phyloP scores from a whole-genome alignment of 1,140 invertebrate genomes.

The Chelonus insularis region DNA sequence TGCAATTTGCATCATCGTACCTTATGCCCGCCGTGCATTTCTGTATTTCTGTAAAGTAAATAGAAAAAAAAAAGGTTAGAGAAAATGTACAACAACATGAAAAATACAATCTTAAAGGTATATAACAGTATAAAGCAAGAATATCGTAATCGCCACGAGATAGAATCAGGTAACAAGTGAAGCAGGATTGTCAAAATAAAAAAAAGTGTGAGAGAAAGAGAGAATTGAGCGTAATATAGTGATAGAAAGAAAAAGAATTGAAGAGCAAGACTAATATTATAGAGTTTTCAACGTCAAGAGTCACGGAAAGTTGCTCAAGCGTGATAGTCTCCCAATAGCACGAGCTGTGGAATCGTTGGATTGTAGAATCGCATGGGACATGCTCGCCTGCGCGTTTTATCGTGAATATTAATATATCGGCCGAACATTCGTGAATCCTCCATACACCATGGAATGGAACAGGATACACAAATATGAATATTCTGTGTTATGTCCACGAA shows the following conservation, averaged over 20 bases:
- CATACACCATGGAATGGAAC: conserved; percentile 3
- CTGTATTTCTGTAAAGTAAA: conserved; percentile 59
- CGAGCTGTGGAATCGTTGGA: conserved; percentile 17
- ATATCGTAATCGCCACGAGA: neutral
- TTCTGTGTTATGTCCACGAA: neutral
- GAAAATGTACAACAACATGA: conserved; percentile 37
- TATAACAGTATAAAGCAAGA: neutral
- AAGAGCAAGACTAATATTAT: conserved; percentile 13
- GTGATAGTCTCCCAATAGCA: conserved; percentile 6
- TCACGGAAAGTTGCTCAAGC: conserved; percentile 15
- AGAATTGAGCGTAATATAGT: conserved; percentile 16
- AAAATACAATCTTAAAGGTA: conserved; percentile 12
- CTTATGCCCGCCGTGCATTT: conserved; percentile 59
- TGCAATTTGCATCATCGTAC: conserved; percentile 40
- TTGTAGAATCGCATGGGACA: conserved; percentile 25
- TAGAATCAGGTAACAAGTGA: neutral
- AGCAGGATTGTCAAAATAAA: neutral
- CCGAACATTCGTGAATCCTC: conserved; percentile 10
- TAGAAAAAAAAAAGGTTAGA: conserved; percentile 57
- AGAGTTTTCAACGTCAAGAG: conserved; percentile 20
- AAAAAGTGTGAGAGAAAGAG: conserved; percentile 1
- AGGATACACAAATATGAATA: neutral
- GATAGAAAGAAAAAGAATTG: conserved; percentile 9
- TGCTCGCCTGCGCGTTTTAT: conserved; percentile 25
- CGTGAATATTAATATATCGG: conserved; percentile 30